Evolutionary conservation across 1,140 invertebrate species (phyloP), one percentile per base, ranked within the genome.

Genomic region (Kradibia gibbosae): DNA sequence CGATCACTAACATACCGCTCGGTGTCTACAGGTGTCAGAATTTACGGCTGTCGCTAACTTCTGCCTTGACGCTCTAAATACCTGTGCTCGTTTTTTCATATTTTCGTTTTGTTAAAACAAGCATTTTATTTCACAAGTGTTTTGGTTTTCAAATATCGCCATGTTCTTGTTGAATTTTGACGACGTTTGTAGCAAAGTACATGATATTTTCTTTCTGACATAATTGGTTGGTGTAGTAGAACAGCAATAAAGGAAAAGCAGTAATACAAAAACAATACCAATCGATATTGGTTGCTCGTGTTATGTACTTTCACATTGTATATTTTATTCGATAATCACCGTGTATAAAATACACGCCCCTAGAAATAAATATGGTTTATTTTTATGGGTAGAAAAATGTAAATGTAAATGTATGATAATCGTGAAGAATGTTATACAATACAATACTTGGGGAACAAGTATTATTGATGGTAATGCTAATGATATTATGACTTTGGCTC

Each of bases 11-110:
- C 34, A 39, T 13, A 2, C 1, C 31, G 62, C 17, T 1, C 4
- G 20, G 36, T n/a, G 62, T 67, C 34, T 39, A 67, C 62, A 67
- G 62, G 62, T 67, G 62, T 67, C 62, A 67, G 34, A 67, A 39
- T 67, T 67, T n/a, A 39, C 20, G 3, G 3, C 10, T 34, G 60
- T 36, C 28, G 4, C 25, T 34, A 62, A 62, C 28, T 34, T 25
- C 8, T 4, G 8, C 10, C 15, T 1, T 28, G 10, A 31, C 1
- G 1, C 34, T 62, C 31, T 34, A 31, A 62, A 36, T 34, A 20
- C 25, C 25, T 5, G 8, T 4, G 25, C 60, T 7, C 13, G 15
- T 10, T 60, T 60, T 45, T 45, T 45, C 7, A 45, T 45, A 45
- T 8, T 45, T 45, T 45, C 45, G 45, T 17, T 48, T 48, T 48